Conservation (phyloP, 2,113 vertebrate genomes). For the Nyctibius bracteatus region DNA sequence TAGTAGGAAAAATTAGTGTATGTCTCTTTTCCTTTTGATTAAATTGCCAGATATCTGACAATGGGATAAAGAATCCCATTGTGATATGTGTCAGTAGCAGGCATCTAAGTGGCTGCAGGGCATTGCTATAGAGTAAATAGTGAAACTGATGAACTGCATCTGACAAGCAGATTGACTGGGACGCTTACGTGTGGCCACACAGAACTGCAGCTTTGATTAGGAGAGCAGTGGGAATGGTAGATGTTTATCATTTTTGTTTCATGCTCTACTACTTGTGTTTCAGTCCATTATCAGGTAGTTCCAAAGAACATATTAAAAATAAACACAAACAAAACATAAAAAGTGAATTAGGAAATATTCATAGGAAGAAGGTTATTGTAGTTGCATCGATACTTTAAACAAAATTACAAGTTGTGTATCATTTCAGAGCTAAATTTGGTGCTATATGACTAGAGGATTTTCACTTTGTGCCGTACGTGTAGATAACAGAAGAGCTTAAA, state of each 20-base stretch:
- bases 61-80: background rate
- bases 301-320: background rate
- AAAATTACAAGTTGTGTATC: background rate
- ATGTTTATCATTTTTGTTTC: background rate
- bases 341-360: background rate
- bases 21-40: background rate
- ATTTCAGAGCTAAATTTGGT: background rate
- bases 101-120: background rate
- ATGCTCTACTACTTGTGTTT: background rate
- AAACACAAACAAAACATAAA: background rate
- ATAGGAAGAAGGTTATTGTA: background rate
- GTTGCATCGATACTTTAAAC: background rate
- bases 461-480: background rate
- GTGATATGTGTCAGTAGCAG: background rate
- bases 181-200: background rate
- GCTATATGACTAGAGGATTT: background rate
- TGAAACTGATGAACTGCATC: constrained; percentile 10
- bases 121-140: background rate
- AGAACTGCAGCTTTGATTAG: background rate
- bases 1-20: background rate
- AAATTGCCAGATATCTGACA: background rate
- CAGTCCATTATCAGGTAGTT: background rate
- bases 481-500: background rate
- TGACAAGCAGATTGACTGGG: background rate
- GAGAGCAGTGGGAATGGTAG: background rate